Conservation (phyloP, 2,888 invertebrate genomes). For the Monoplex corrugatus region DNA sequence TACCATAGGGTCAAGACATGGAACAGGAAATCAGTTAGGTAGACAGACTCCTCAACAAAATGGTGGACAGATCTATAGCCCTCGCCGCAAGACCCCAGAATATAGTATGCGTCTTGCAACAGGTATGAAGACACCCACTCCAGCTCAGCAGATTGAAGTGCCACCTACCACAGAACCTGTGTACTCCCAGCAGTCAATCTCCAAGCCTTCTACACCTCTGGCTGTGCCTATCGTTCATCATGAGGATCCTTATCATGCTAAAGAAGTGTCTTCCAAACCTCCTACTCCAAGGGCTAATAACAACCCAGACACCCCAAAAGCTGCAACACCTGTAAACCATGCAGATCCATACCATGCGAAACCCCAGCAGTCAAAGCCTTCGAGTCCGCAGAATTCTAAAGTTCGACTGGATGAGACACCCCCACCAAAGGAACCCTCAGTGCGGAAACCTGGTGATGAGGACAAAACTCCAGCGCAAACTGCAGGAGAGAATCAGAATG, state of each 20-base stretch:
- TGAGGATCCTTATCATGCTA: conserved; percentile 24
- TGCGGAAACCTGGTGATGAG: background rate
- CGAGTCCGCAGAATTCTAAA: conserved; percentile 22
- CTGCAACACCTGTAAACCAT: background rate
- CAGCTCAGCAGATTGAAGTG: background rate
- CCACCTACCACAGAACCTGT: conserved; percentile 15
- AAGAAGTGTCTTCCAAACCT: background rate
- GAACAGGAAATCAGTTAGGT: background rate
- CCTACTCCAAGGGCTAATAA: background rate
- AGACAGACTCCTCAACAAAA: conserved; percentile 14
- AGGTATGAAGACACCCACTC: conserved; percentile 22
- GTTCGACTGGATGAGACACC: background rate
- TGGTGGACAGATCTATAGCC: conserved; percentile 38
- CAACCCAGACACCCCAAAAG: background rate
- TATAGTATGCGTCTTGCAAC: conserved; percentile 21
- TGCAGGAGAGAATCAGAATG: background rate
- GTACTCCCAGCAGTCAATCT: conserved; percentile 10
- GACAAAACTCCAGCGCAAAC: background rate
- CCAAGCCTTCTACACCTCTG: background rate
- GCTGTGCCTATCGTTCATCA: background rate
- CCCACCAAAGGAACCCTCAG: conserved; percentile 8
- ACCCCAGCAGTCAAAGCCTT: conserved; percentile 1
- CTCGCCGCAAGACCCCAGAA: conserved; percentile 32
- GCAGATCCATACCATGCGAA: conserved; percentile 20
- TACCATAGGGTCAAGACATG: background rate